Evolutionary conservation across 2,888 invertebrate genomes (phyloP).

Genomic region (Orchesella flavescens): DNA sequence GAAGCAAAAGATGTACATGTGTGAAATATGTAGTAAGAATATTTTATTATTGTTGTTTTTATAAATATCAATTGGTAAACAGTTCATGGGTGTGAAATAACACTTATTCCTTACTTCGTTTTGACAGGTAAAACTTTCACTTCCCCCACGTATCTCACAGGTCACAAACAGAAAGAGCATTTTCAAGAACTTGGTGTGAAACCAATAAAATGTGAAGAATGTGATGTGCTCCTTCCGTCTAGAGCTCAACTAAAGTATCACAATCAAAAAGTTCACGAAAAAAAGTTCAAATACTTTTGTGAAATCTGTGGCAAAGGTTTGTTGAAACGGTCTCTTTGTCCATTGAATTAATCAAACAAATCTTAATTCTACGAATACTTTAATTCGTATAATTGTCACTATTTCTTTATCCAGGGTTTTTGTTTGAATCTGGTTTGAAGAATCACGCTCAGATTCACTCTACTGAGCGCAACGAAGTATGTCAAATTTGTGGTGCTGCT

Average conservation of each 20-base stretch:
- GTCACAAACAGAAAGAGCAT: slow-evolving; percentile 45
- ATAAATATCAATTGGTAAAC: neutral
- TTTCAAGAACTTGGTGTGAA: slow-evolving; percentile 32
- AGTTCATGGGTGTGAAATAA: too few relatives aligned
- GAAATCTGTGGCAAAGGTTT: slow-evolving; percentile 44
- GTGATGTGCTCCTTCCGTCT: slow-evolving; percentile 38
- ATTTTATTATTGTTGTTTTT: neutral
- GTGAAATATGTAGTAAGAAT: slow-evolving; percentile 43
- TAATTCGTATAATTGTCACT: too few relatives aligned
- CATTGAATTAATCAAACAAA: neutral
- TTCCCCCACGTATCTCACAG: slow-evolving; percentile 30
- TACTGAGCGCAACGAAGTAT: slow-evolving; percentile 37
- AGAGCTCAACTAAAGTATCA: slow-evolving; percentile 39
- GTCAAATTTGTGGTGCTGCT: slow-evolving; percentile 38
- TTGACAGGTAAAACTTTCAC: slow-evolving; percentile 38
- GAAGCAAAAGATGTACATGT: slow-evolving; percentile 39
- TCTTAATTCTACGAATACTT: neutral
- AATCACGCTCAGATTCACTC: slow-evolving; percentile 38
- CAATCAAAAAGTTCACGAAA: slow-evolving; percentile 48
- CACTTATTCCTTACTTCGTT: too few relatives aligned
- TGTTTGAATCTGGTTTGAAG: slow-evolving; percentile 33
- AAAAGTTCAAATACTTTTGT: slow-evolving; percentile 46
- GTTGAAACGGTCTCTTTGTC: too few relatives aligned
- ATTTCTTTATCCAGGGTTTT: slow-evolving; percentile 32
- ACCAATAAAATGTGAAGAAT: slow-evolving; percentile 35